Evolutionary conservation across 2,113 vertebrate genomes (phyloP).

Genomic region (Megalops atlanticus): DNA sequence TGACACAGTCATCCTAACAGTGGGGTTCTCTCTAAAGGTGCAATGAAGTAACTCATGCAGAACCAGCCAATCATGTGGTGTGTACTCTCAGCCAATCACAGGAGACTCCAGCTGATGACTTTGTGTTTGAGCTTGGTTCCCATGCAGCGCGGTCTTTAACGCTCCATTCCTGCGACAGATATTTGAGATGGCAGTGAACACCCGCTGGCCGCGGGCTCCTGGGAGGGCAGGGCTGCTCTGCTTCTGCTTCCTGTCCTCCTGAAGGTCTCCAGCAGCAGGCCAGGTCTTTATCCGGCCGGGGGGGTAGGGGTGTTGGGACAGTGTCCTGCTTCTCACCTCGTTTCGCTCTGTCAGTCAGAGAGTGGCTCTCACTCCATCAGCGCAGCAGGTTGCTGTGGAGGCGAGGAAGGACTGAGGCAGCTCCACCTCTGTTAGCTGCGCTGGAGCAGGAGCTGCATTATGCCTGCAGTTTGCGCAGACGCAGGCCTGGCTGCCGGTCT

Average conservation of each 20-base stretch:
- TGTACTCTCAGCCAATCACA: slow-evolving; percentile 1
- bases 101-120: not conserved
- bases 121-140: not conserved
- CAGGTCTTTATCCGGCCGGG: slow-evolving; percentile 14
- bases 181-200: too few species aligned
- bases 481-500: too few species aligned
- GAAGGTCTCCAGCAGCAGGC: not conserved
- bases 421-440: too few species aligned
- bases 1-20: too few species aligned
- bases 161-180: not conserved
- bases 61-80: not conserved
- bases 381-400: not conserved
- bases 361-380: not conserved
- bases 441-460: too few species aligned
- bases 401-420: slow-evolving; percentile 49
- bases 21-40: too few species aligned
- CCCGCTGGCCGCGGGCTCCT: not conserved
- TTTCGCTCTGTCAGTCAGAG: slow-evolving; percentile 41
- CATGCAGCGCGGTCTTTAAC: not conserved
- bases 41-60: not conserved
- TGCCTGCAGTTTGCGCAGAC: too few species aligned
- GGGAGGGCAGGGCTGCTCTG: slow-evolving; percentile 8
- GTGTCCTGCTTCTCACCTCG: slow-evolving; percentile 24
- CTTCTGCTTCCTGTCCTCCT: too few species aligned
- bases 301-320: slow-evolving; percentile 17